Base-by-base conservation (phyloP, 2,797 vertebrate genomes). In the Dendrocincla tyrannina region DNA sequence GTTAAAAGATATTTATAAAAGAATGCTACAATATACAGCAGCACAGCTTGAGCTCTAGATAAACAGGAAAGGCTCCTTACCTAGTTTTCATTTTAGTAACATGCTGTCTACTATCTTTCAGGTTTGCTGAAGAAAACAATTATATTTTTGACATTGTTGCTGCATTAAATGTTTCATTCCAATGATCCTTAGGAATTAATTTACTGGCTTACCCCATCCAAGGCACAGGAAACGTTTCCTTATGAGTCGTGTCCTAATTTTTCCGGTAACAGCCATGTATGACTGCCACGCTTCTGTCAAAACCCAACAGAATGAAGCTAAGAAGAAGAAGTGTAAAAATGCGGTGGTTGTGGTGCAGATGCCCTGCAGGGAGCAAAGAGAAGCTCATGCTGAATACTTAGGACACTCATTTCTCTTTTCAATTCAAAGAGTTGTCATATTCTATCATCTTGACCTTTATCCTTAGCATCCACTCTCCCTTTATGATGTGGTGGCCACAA, bases 201-300 rank as follows among this genome's bases (percentile, higher is more conserved):
- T 39, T 75, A 93, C 7, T 23, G 85, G 97, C 99, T 99, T 98
- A 99, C 99, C 99, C 99, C 99, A 99, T 97, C 99, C 99, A 97
- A 99, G 98, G 97, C 99, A 99, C 93, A 99, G 98, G 97, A 99
- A 99, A 68, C 99, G 99, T 96, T 99, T 99, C 91, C 99, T 98
- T 97, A 99, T 99, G 89, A 99, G 99, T 78, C 99, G 98, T 86
- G 99, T 99, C 97, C 99, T 99, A 91, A 99, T 99, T 98, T 99
- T 99, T 95, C 99, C 99, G 23, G 99, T 99, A 95, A 99, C 99
- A 78, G 99, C 99, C 99, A 99, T 99, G 96, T 99, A 99, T 70
- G 99, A 99, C 98, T 99, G 99, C 99, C 99, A 99, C 84, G 99
- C 99, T 98, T 99, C 99, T 35, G 99, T 99, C 98, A 99, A 98